phyloP scores from a whole-genome alignment of 2,797 vertebrate genomes.

The Zalophus californianus region DNA sequence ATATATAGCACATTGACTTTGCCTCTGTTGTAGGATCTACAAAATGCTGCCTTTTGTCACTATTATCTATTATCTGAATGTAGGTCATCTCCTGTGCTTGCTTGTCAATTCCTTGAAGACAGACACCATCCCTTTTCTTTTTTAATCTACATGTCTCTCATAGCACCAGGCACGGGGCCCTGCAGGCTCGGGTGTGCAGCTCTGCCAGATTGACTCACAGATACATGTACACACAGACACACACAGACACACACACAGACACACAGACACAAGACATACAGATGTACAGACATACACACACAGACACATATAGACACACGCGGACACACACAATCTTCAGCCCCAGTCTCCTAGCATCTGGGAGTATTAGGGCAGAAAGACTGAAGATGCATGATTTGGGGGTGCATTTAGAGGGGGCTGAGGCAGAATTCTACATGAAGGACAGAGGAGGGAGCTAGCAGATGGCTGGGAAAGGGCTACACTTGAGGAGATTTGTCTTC shows the following conservation, averaged over 20 bases:
- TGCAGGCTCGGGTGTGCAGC: neutral
- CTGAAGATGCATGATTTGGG: neutral
- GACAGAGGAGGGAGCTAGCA: neutral
- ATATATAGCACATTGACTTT: neutral
- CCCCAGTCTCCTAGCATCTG: neutral
- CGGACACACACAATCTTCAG: neutral
- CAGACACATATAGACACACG: neutral
- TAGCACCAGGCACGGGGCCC: neutral
- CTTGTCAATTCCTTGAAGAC: neutral
- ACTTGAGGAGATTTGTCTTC: neutral
- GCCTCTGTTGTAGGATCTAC: neutral
- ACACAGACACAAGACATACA: no score
- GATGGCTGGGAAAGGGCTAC: no score
- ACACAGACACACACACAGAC: neutral
- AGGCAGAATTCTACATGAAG: neutral
- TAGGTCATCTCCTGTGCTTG: neutral
- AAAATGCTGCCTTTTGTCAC: neutral
- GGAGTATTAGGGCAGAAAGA: neutral
- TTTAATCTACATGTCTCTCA: neutral
- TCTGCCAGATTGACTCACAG: neutral
- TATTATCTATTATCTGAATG: neutral
- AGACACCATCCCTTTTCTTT: neutral
- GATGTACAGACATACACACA: neutral
- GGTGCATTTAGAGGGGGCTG: neutral
- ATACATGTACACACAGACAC: neutral